These are phyloP conservation scores for Rhorus exstirpatorius DNA, from an alignment of 2,888 invertebrate species.

Conservation along the genomic window DNA sequence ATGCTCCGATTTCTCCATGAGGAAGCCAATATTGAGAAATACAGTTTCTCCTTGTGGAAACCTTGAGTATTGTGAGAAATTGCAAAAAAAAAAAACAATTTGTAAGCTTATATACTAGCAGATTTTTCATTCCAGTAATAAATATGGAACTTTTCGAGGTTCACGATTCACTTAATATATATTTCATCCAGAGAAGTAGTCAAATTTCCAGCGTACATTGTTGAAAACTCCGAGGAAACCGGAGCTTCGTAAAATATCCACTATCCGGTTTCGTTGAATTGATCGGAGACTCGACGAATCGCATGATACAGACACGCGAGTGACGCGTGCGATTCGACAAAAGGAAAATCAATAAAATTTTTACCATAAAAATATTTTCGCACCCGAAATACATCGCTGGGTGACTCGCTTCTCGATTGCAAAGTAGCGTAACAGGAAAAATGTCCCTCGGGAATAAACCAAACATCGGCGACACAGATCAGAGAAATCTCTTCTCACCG, in stretches of 20 bases:
- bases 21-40: too few species aligned
- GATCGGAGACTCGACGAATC: constrained; percentile 1
- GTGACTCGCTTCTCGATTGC: constrained; percentile 21
- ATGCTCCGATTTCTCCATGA: too few species aligned
- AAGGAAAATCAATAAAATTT: constrained; percentile 21
- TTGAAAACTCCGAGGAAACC: constrained; percentile 1
- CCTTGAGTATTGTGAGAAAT: too few species aligned
- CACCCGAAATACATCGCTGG: constrained; percentile 11
- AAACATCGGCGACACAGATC: constrained; percentile 33
- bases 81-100: too few species aligned
- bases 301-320: neutral
- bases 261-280: neutral
- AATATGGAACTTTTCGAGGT: neutral
- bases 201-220: too few species aligned
- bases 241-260: neutral
- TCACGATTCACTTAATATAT: neutral
- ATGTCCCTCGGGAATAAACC: constrained; percentile 37
- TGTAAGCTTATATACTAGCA: too few species aligned
- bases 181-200: neutral
- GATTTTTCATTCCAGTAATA: neutral
- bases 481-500: constrained; percentile 37
- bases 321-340: constrained; percentile 17
- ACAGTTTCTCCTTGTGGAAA: too few species aligned
- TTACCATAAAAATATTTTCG: constrained; percentile 12
- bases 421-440: constrained; percentile 44